These are phyloP conservation scores for Aldrovandia affinis DNA, from an alignment of 2,797 vertebrate species.

Conservation along the genomic window DNA sequence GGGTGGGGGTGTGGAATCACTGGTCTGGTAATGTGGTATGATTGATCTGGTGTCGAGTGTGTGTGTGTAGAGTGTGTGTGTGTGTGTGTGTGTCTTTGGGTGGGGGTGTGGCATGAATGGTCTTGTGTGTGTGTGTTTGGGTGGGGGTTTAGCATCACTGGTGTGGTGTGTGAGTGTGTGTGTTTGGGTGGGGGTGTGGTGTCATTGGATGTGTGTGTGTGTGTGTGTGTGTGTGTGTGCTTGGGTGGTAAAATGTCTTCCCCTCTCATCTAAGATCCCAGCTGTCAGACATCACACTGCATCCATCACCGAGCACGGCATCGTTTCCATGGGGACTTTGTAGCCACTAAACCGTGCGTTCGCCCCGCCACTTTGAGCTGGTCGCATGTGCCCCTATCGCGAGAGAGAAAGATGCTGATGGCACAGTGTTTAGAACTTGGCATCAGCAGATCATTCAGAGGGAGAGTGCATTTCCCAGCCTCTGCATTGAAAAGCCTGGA, in stretches of 20 bases:
- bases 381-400: background rate
- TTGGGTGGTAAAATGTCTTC: no score
- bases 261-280: background rate
- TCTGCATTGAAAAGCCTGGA: background rate
- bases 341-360: background rate
- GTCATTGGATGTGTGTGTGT: background rate
- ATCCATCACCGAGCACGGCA: background rate
- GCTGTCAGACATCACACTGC: background rate
- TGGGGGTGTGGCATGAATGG: background rate
- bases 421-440: background rate
- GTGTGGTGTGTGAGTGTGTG: background rate
- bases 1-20: no score
- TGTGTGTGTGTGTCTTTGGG: background rate
- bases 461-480: background rate
- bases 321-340: background rate
- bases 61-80: slow-evolving; percentile 2
- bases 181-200: background rate
- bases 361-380: background rate
- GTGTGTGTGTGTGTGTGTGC: background rate
- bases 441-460: background rate
- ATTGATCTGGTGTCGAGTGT: background rate
- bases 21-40: no score
- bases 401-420: slow-evolving; percentile 8
- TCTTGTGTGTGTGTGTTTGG: background rate
- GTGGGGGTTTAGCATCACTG: background rate